A percentile compares a stretch with the other conserved stretches of the same genome.
These are phyloP conservation scores for Cheilosia urbana DNA, from an alignment of 2,888 invertebrate genomes.

Conservation along the genomic window DNA sequence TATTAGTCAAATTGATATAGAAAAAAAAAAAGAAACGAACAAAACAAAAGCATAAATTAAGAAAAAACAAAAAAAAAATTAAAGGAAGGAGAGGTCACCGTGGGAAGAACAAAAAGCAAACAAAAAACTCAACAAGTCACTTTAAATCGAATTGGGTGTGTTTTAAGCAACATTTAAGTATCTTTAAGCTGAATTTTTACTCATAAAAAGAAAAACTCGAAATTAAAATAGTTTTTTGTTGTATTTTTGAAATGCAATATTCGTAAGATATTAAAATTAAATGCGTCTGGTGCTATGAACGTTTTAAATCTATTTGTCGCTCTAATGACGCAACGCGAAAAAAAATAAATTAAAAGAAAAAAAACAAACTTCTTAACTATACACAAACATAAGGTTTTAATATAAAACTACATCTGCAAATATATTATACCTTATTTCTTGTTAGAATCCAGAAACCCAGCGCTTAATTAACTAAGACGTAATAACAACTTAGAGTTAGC, in stretches of 20 bases:
- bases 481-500: conserved; percentile 55
- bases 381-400: conserved; percentile 73
- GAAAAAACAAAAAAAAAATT: conserved; percentile 33
- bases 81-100: conserved; percentile 70
- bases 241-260: conserved; percentile 43
- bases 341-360: conserved; percentile 17
- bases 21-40: conserved; percentile 13
- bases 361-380: conserved; percentile 28
- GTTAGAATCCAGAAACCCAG: conserved; percentile 55
- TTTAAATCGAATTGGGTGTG: conserved; percentile 39
- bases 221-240: conserved; percentile 27
- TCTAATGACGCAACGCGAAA: conserved; percentile 72
- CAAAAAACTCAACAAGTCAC: conserved; percentile 35
- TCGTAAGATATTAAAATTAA: conserved; percentile 31
- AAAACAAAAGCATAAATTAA: conserved; percentile 24
- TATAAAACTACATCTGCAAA: conserved; percentile 72
- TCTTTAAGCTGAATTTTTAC: conserved; percentile 71
- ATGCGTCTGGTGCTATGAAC: conserved; percentile 71
- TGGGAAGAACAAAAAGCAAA: conserved; percentile 42
- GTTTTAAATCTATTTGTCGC: conserved; percentile 72
- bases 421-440: conserved; percentile 49
- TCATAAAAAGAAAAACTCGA: conserved; percentile 14
- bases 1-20: conserved; percentile 74
- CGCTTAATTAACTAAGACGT: conserved; percentile 52
- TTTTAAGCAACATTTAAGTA: conserved; percentile 55